Evolutionary conservation across 2,113 vertebrate genomes (phyloP), one percentile per base, ranked within the genome.

Genomic region (Cyprinodon tularosa): DNA sequence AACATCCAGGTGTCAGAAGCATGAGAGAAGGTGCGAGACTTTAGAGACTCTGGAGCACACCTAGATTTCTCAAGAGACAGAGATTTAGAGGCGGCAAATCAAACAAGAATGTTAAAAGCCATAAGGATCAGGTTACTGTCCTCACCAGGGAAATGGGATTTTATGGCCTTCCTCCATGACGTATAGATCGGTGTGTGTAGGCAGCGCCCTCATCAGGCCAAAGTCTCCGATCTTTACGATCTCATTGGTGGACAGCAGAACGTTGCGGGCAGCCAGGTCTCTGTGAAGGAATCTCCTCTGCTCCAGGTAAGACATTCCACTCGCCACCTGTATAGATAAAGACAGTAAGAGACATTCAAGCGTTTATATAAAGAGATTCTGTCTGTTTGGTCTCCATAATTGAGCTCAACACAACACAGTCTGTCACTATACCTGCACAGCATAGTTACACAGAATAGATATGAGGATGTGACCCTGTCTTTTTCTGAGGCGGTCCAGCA

Each of bases 1-100:
- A 99, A 99, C 98, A 99, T 99, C 98, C 98, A 99, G 44, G 98
- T 99, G 70, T 99, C 98, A 0, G 96, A 99, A 61, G 98, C 98
- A 0, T 99, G 98, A 42, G 98, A 99, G 88, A 99, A 99, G 39
- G 95, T 96, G 0, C 98, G 96, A 0, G 96, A 98, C 91, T 99
- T 99, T 82, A 99, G 91, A 76, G 98, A 99, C 90, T 99, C 98
- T 0, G 98, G 98, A 62, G 98, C 98, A 88, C 98, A 99, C 98
- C 98, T 99, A 84, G 22, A 38, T 50, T 62, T 47, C 59, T 14
- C n/a, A 42, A 11, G 14, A 44, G 0, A 3, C 12, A 38, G 37
- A 39, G 53, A 60, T 1, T 3, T 37, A 3, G 17, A 68, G 0
- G 62, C 14, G 4, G 66, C 42, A 11, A 47, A 60, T 64, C 12